A percentile compares a stretch with the other conserved stretches of the same genome.
Evolutionary conservation across 2,113 vertebrate genomes (phyloP).

Genomic region (Xiphophorus maculatus): DNA sequence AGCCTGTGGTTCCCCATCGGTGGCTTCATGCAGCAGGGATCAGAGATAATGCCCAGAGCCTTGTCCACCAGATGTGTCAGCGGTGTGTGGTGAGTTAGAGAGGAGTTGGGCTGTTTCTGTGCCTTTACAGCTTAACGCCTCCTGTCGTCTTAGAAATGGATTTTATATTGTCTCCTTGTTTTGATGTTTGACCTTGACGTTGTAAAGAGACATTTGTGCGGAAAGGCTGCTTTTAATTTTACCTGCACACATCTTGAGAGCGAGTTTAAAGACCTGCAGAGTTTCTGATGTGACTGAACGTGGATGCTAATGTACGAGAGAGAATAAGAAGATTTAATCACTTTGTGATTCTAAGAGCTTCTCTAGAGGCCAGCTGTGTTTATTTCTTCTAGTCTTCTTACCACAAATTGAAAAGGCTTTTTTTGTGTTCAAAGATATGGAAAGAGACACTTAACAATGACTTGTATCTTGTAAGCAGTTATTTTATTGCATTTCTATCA

Average conservation of each 20-base stretch:
- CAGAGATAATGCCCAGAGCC: slow-evolving; percentile 93
- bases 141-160: not conserved
- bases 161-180: slow-evolving; percentile 3
- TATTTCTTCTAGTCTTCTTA: not conserved
- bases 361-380: not conserved
- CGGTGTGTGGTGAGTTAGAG: slow-evolving; percentile 89
- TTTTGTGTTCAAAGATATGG: not conserved
- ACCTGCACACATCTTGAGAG: not conserved
- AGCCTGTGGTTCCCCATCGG: slow-evolving; percentile 95
- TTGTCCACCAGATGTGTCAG: slow-evolving; percentile 94
- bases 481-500: not conserved
- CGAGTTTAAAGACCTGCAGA: not conserved
- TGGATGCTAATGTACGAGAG: slow-evolving; percentile 7
- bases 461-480: not conserved
- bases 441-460: not conserved
- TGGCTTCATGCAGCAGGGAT: slow-evolving; percentile 98
- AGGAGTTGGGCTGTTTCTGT: slow-evolving; percentile 1
- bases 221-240: slow-evolving; percentile 2
- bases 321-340: not conserved
- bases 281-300: not conserved
- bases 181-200: slow-evolving; percentile 25
- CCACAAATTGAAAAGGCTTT: not conserved
- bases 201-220: not conserved
- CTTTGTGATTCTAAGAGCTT: slow-evolving; percentile 17
- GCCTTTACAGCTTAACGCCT: not conserved